A percentile compares a stretch with the other conserved stretches of the same genome.
These are phyloP conservation scores for Autographa pulchrina DNA, from an alignment of 2,888 invertebrate species.

Conservation along the genomic window DNA sequence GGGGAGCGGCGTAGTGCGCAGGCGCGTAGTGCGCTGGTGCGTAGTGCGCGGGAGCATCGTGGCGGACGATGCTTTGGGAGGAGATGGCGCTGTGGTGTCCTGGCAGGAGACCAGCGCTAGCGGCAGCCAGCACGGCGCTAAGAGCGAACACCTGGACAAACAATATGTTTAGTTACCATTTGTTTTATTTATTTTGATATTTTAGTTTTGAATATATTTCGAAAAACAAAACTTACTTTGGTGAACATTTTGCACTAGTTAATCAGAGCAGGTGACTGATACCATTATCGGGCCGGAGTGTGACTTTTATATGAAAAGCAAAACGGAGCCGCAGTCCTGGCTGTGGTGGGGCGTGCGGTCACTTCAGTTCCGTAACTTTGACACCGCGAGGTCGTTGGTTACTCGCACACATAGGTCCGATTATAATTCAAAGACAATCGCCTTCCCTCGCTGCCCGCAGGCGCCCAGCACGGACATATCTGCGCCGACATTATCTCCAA, in stretches of 20 bases:
- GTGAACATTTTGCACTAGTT: constrained; percentile 88
- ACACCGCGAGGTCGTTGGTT: constrained; percentile 85
- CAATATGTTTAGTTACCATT: constrained; percentile 23
- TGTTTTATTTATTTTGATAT: constrained; percentile 19
- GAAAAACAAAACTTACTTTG: constrained; percentile 80
- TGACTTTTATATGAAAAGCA: constrained; percentile 89
- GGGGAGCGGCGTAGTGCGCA: constrained; percentile 70
- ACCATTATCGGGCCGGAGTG: constrained; percentile 82
- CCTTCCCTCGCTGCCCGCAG: constrained; percentile 62
- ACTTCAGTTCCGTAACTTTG: constrained; percentile 88
- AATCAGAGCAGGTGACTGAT: constrained; percentile 88
- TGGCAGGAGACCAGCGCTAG: constrained; percentile 88
- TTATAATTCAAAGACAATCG: constrained; percentile 73
- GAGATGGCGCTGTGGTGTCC: constrained; percentile 84
- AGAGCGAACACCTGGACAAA: constrained; percentile 80
- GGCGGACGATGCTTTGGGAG: constrained; percentile 87
- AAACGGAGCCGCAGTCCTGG: constrained; percentile 83
- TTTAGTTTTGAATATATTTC: constrained; percentile 25
- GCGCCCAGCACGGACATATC: constrained; percentile 52
- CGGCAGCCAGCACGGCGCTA: constrained; percentile 86
- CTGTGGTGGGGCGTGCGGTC: constrained; percentile 84
- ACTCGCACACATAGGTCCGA: constrained; percentile 76
- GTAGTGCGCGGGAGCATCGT: constrained; percentile 81
- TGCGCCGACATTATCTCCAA: constrained; percentile 56
- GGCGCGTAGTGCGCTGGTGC: constrained; percentile 77